Base-by-base conservation (phyloP, 2,888 invertebrate species). In the Chrysolina americana region DNA sequence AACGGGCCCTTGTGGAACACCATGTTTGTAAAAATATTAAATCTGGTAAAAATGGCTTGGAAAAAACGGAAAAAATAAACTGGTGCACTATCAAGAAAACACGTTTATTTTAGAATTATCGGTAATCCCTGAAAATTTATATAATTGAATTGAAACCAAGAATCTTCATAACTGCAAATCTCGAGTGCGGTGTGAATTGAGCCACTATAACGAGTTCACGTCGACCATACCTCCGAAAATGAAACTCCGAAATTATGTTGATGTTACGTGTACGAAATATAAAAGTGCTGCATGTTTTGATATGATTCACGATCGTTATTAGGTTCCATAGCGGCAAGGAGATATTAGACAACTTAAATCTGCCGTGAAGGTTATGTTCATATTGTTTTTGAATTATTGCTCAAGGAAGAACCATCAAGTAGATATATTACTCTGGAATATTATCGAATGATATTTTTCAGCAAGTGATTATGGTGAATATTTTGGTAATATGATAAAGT, bases 221-320 rank as follows among this genome's bases (percentile, higher is more conserved):
- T 53, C 53, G 53, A 19, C 79, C 71, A 36, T 36, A 23, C 19
- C 41, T 64, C 66, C 56, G 70, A 69, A 73, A 50, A 82, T 85
- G 83, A 85, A 85, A 81, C 73, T 75, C 77, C 76, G 79, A 83
- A 83, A 84, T 83, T 83, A 84, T 83, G 83, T 84, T 81, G 82
- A 81, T 81, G 81, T 78, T 83, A 83, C 83, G 81, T 78, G 77
- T 74, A 70, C 78, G 11, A 71, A 69, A 73, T 70, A 53, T 13
- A 13, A 36, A 11, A 11, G 21, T 23, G 62, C 17, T 65, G 65
- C 21, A 47, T 47, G 47, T 28, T 53, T 10, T 19, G 53, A 53
- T 53, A 41, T 44, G 69, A 69, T 41, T 17, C 23, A 41, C 59
- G 62, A 23, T 62, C 41, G 59, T 50, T 81, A 68, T 68, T 64